These are phyloP conservation scores for Uloborus plumipes DNA, from an alignment of 2,888 invertebrate genomes.

Conservation along the genomic window DNA sequence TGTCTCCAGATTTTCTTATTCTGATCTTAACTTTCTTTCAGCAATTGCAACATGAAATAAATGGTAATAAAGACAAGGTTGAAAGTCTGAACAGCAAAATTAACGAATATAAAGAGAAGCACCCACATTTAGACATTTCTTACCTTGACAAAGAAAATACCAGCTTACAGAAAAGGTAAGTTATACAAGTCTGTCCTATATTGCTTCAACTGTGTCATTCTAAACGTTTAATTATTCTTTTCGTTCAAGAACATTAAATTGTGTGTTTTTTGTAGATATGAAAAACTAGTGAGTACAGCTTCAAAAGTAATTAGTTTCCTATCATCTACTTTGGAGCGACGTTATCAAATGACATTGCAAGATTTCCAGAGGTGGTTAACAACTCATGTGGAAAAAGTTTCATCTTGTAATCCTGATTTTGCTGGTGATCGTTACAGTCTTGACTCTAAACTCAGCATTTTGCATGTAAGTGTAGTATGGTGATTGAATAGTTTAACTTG, in stretches of 20 bases:
- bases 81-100: conserved; percentile 80
- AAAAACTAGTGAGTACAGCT: conserved; percentile 82
- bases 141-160: conserved; percentile 83
- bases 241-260: background rate
- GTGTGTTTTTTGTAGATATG: conserved; percentile 73
- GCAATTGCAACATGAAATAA: conserved; percentile 79
- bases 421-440: conserved; percentile 92
- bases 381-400: conserved; percentile 87
- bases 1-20: too few relatives aligned
- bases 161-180: conserved; percentile 81
- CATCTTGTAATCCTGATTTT: conserved; percentile 91
- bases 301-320: conserved; percentile 81
- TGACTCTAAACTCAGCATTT: conserved; percentile 85
- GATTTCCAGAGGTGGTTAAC: conserved; percentile 85
- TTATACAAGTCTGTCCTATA: background rate
- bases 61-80: conserved; percentile 79
- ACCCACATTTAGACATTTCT: conserved; percentile 53
- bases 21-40: conserved; percentile 51
- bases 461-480: conserved; percentile 60
- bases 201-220: background rate
- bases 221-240: background rate
- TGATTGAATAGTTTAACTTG: background rate
- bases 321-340: conserved; percentile 85
- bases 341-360: conserved; percentile 86
- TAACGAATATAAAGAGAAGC: conserved; percentile 78